phyloP scores from a whole-genome alignment of 1,140 invertebrate species.

The Argopecten irradians region DNA sequence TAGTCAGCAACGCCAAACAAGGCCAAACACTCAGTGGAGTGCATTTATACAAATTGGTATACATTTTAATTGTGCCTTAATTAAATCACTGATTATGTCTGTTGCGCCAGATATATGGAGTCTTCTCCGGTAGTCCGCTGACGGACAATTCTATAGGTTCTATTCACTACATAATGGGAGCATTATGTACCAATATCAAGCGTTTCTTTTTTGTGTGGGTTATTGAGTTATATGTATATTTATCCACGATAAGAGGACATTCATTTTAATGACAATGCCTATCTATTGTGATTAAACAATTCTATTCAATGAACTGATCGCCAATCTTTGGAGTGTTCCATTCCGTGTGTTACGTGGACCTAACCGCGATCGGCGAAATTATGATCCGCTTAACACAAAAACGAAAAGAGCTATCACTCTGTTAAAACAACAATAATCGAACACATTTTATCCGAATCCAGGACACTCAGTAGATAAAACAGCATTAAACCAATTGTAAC shows the following conservation, averaged over 20 bases:
- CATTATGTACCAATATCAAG: not conserved
- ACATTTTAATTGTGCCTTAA: not conserved
- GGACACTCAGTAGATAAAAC: not conserved
- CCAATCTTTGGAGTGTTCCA: not conserved
- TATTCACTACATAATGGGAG: not conserved
- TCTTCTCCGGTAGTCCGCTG: not conserved
- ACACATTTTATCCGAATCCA: not conserved
- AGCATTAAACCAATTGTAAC: not conserved
- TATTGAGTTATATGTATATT: slow-evolving; percentile 10
- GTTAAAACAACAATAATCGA: not conserved
- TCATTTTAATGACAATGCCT: slow-evolving; percentile 15
- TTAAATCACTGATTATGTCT: not conserved
- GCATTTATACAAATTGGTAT: not conserved
- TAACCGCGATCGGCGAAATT: not conserved
- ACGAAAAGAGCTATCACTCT: not conserved
- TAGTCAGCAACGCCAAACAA: not conserved
- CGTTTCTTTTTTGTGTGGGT: not conserved
- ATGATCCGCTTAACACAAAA: not conserved
- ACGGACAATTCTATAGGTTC: not conserved
- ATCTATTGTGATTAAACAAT: slow-evolving; percentile 23
- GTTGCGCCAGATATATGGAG: not conserved
- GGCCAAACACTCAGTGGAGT: not conserved
- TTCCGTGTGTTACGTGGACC: not conserved
- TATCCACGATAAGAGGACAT: slow-evolving; percentile 7
- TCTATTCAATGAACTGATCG: not conserved